A percentile compares a stretch with the other conserved stretches of the same genome.
phyloP scores from a whole-genome alignment of 2,797 vertebrate genomes.

The Acanthis flammea region DNA sequence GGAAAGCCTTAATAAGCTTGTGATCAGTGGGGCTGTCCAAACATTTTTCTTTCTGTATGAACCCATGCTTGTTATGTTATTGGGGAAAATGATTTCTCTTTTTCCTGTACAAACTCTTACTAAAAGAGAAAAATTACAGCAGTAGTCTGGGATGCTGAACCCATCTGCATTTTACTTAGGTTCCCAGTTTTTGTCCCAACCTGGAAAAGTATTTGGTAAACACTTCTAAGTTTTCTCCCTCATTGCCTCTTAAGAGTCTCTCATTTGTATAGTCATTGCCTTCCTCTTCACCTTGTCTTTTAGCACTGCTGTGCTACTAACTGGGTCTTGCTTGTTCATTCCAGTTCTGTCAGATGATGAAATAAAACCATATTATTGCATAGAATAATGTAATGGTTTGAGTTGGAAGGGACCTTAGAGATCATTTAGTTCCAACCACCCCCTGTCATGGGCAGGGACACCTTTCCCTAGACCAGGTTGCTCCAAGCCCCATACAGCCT shows the following conservation, averaged over 20 bases:
- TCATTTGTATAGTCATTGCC: not conserved
- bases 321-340: not conserved
- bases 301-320: not conserved
- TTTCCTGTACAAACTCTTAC: not conserved
- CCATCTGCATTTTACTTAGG: not conserved
- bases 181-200: not conserved
- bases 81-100: not conserved
- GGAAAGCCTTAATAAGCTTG: not conserved
- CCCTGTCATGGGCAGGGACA: not conserved
- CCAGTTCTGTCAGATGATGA: not conserved
- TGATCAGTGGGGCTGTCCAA: not conserved
- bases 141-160: not conserved
- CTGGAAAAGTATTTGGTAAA: not conserved
- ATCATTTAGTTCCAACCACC: not conserved
- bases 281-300: not conserved
- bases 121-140: not conserved
- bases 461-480: not conserved
- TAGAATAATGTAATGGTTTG: not conserved
- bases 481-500: not conserved
- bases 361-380: not conserved
- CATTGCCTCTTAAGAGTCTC: not conserved
- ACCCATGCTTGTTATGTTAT: not conserved
- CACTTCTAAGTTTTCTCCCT: not conserved
- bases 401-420: not conserved
- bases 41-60: not conserved